Evolutionary conservation across 2,113 vertebrate genomes (phyloP), one percentile per base, ranked within the genome.

Genomic region (Tympanuchus pallidicinctus): DNA sequence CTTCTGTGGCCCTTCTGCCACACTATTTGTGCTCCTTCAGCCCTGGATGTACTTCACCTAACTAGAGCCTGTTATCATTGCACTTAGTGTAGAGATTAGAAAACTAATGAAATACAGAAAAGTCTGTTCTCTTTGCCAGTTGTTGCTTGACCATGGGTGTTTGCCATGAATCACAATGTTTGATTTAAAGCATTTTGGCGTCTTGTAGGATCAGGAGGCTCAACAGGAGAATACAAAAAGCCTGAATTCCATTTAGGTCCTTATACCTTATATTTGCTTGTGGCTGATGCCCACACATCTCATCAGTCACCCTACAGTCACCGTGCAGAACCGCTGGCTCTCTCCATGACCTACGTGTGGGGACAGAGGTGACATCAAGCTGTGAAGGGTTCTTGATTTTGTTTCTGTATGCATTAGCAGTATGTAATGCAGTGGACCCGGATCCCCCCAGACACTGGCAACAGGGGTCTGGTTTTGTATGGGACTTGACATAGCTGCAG

Each of bases 231-330:
- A 14, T 6, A 22, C 13, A n/a, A 65, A 48, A 0, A 2, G 14
- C 45, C 50, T 14, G 30, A 60, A 82, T 66, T 43, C 71, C 64
- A 9, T 13, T 14, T 11, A 4, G 13, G 17, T 30, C 50, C 8
- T 0, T 42, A 20, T 0, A 1, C 30, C 21, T 36, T 1, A 0
- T 40, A 14, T 32, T 74, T 52, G 19, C 38, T 59, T 34, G 43
- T 25, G 65, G 16, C 40, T 71, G 38, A 9, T 21, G 17, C 8
- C 28, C 7, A 43, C 10, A 6, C 2, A 2, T 13, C 47, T 13
- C 32, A 34, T 57, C 20, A 32, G 54, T 3, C 19, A 73, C 60
- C 40, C 32, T 40, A 20, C 0, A 0, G 13, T 40, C 24, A 40
- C 17, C 17, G 7, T 3, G 30, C 36, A 64, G 56, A 4, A 25